Evolutionary conservation across 2,113 vertebrate species (phyloP).

Genomic region (Alces alces): DNA sequence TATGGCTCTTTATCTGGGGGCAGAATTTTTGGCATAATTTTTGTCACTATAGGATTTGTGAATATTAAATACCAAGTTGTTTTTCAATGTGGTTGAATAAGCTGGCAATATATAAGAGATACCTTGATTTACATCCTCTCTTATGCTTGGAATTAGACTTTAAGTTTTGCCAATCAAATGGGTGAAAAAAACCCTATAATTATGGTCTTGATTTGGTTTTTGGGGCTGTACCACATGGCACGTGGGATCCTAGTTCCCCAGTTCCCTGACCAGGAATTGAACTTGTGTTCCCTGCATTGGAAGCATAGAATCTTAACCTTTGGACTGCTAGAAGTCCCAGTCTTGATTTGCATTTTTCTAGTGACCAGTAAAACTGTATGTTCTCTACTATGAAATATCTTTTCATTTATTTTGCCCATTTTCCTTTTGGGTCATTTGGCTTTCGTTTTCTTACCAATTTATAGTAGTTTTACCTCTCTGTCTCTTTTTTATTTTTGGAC

Average conservation of each 20-base stretch:
- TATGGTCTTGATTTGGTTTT: background rate
- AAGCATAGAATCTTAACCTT: background rate
- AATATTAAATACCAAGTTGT: background rate
- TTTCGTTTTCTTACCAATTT: background rate
- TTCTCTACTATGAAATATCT: background rate
- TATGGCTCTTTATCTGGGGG: background rate
- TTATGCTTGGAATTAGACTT: background rate
- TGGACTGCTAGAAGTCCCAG: background rate
- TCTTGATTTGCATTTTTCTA: background rate
- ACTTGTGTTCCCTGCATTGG: background rate
- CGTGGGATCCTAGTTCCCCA: background rate
- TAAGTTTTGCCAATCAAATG: background rate
- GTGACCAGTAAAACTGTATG: background rate
- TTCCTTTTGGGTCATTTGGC: background rate
- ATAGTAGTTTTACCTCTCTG: background rate
- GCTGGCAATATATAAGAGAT: background rate
- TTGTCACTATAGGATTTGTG: background rate
- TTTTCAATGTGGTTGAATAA: background rate
- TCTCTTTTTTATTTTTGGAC: background rate
- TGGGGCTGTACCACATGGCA: background rate
- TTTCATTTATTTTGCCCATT: background rate
- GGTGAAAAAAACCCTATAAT: background rate
- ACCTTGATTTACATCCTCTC: background rate
- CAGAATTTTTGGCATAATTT: background rate
- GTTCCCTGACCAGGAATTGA: background rate